Evolutionary conservation across 2,888 invertebrate genomes (phyloP).

Genomic region (Arenicola marina): DNA sequence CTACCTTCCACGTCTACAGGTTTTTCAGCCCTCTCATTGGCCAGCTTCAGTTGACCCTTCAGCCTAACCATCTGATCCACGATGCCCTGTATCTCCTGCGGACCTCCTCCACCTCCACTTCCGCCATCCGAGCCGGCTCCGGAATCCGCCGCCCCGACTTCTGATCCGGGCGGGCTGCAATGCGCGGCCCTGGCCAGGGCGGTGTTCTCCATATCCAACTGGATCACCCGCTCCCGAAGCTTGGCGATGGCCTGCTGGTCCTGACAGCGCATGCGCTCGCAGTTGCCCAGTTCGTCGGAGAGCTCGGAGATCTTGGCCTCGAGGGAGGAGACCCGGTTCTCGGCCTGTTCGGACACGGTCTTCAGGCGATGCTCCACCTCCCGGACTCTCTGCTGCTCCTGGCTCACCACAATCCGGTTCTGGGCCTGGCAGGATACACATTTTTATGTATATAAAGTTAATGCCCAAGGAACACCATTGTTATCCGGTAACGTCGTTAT

Average conservation of each 20-base stretch:
- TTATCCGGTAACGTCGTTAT: no score
- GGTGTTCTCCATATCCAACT: slow-evolving; percentile 60
- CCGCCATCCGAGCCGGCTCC: no score
- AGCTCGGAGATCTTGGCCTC: slow-evolving; percentile 79
- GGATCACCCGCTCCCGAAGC: slow-evolving; percentile 44
- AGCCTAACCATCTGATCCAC: slow-evolving; percentile 71
- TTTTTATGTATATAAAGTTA: not conserved
- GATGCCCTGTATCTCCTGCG: slow-evolving; percentile 60
- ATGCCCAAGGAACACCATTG: no score
- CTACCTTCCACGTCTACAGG: slow-evolving; percentile 69
- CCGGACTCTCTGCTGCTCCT: slow-evolving; percentile 75
- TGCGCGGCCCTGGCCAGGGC: slow-evolving; percentile 53
- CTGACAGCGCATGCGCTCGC: slow-evolving; percentile 71
- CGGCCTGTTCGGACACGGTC: slow-evolving; percentile 72
- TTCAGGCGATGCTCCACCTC: slow-evolving; percentile 76
- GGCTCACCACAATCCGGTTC: slow-evolving; percentile 71
- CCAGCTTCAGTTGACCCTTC: slow-evolving; percentile 68
- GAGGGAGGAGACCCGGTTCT: slow-evolving; percentile 76
- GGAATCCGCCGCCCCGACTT: no score
- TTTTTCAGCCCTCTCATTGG: slow-evolving; percentile 66
- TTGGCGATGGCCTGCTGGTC: slow-evolving; percentile 72
- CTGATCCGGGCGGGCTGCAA: no score
- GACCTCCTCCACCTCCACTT: no score
- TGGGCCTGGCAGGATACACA: slow-evolving; percentile 59
- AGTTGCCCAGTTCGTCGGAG: slow-evolving; percentile 66